phyloP scores from a whole-genome alignment of 2,113 vertebrate species.

The Micronycteris hirsuta region DNA sequence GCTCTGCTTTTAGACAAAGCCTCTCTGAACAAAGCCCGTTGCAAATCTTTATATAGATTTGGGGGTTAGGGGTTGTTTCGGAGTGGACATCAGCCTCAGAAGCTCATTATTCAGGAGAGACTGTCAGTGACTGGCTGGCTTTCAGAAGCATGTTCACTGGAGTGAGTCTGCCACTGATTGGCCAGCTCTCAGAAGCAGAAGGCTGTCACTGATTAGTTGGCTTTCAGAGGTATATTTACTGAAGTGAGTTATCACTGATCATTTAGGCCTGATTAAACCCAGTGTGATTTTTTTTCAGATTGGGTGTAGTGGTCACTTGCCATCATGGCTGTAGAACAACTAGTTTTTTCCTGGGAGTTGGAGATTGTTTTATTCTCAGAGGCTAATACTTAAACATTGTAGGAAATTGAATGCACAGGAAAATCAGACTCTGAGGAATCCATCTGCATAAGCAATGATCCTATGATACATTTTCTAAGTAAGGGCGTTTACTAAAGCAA shows the following conservation, averaged over 20 bases:
- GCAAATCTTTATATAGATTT: neutral
- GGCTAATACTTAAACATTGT: neutral
- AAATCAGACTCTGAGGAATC: neutral
- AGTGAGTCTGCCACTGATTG: neutral
- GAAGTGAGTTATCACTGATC: conserved; percentile 11
- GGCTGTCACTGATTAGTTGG: neutral
- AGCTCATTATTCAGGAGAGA: neutral
- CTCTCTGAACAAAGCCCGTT: neutral
- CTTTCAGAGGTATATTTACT: neutral
- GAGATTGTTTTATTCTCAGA: conserved; percentile 18
- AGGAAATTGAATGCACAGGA: conserved; percentile 13
- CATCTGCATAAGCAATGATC: neutral
- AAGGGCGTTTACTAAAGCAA: neutral
- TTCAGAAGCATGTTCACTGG: neutral
- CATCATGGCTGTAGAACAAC: neutral
- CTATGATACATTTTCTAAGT: neutral
- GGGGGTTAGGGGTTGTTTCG: neutral
- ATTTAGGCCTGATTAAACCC: conserved; percentile 16
- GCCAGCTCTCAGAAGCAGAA: neutral
- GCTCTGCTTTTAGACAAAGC: neutral
- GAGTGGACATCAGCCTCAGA: neutral
- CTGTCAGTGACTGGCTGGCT: neutral
- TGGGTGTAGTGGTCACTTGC: neutral
- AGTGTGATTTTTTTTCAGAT: neutral
- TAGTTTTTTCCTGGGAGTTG: neutral